Evolutionary conservation across 2,888 invertebrate genomes (phyloP).

Genomic region (Lutraria lutraria): DNA sequence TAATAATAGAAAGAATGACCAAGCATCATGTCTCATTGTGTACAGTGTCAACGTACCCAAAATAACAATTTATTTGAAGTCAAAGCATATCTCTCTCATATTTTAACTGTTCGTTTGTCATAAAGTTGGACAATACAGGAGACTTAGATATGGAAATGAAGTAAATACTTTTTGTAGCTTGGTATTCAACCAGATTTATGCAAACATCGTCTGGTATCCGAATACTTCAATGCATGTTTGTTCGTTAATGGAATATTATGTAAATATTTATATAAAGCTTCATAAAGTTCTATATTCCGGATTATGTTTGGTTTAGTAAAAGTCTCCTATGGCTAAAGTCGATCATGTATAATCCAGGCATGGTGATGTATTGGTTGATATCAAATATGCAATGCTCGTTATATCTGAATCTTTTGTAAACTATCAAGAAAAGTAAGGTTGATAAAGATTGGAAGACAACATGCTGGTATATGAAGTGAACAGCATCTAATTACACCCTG

Average conservation of each 20-base stretch:
- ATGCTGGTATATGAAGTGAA: no score
- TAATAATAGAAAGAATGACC: no score
- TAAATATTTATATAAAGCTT: slow-evolving; percentile 8
- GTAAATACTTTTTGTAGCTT: background rate
- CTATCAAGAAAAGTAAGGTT: no score
- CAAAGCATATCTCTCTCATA: no score
- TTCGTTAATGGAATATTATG: slow-evolving; percentile 15
- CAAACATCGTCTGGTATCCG: background rate
- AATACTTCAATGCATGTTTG: slow-evolving; percentile 13
- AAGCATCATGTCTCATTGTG: no score
- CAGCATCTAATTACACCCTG: no score
- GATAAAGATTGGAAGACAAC: no score
- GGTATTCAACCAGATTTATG: background rate
- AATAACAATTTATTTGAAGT: no score
- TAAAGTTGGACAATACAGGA: background rate
- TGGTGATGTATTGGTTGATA: background rate
- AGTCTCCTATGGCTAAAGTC: background rate
- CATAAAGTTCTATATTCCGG: background rate
- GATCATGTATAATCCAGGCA: background rate
- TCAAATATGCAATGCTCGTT: background rate
- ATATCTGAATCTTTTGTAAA: no score
- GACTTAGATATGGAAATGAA: background rate
- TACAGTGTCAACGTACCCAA: no score
- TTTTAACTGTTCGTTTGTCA: no score
- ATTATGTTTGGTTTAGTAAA: slow-evolving; percentile 6